A percentile compares a stretch with the other conserved stretches of the same genome.
phyloP scores from a whole-genome alignment of 2,113 vertebrate species.

The Mesembrinibis cayennensis region DNA sequence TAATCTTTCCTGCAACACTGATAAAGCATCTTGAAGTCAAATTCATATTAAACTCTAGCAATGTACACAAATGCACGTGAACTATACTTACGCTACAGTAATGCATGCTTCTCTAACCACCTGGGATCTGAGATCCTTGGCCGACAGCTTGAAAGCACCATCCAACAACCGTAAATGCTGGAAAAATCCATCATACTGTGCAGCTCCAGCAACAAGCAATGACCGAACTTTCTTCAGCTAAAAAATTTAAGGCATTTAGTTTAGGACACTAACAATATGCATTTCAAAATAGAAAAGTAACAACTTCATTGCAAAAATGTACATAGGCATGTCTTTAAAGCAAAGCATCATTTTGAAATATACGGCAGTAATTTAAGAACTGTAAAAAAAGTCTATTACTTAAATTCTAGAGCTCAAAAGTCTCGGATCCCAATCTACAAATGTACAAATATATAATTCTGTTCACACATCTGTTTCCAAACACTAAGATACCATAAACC shows the following conservation, averaged over 20 bases:
- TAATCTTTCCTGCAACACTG: neutral
- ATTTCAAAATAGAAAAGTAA: neutral
- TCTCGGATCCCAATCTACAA: neutral
- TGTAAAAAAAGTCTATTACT: neutral
- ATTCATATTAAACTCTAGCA: neutral
- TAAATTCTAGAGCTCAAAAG: neutral
- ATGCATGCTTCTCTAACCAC: slow-evolving; percentile 97
- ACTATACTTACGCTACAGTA: slow-evolving; percentile 91
- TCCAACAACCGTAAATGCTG: slow-evolving; percentile 94
- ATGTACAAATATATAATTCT: neutral
- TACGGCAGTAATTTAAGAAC: neutral
- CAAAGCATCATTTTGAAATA: neutral
- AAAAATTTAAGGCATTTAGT: neutral
- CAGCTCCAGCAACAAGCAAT: slow-evolving; percentile 89
- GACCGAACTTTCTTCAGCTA: slow-evolving; percentile 96
- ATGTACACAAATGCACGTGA: neutral
- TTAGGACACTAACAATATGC: neutral
- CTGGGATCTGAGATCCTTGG: slow-evolving; percentile 95
- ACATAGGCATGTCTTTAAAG: neutral
- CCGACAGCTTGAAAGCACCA: slow-evolving; percentile 95
- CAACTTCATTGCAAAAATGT: neutral
- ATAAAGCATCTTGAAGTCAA: neutral
- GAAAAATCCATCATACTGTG: slow-evolving; percentile 93
- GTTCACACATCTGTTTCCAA: neutral
- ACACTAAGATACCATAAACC: neutral